Evolutionary conservation across 2,113 vertebrate species (phyloP).

Genomic region (Erpornis zantholeuca): DNA sequence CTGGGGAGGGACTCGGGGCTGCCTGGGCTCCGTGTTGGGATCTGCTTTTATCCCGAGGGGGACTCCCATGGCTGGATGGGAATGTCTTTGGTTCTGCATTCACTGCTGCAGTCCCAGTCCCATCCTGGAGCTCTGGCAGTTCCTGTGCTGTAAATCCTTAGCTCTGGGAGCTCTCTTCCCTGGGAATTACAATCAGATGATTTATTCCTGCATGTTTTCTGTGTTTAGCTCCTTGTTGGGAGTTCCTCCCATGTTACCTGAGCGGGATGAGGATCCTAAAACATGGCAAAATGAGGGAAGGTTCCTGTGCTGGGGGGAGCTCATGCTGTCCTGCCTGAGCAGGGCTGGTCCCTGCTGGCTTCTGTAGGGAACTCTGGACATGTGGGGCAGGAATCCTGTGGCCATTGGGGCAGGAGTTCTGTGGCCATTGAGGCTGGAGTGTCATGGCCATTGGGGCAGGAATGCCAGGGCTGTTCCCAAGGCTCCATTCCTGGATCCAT

Average conservation of each 20-base stretch:
- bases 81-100: background rate
- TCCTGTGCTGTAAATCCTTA: background rate
- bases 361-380: background rate
- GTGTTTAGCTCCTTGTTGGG: background rate
- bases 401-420: fast-evolving
- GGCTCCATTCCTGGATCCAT: background rate
- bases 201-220: background rate
- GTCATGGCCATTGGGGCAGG: fast-evolving
- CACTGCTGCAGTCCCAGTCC: background rate
- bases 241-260: background rate
- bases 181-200: background rate
- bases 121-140: background rate
- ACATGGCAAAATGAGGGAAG: background rate
- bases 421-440: background rate
- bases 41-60: background rate
- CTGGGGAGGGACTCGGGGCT: background rate
- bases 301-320: background rate
- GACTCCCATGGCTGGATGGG: background rate
- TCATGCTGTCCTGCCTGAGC: background rate
- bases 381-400: background rate
- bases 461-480: too few relatives aligned
- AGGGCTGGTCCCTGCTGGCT: background rate
- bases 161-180: background rate
- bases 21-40: fast-evolving
- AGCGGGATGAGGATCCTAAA: fast-evolving